These are phyloP conservation scores for Chelonus formosanus DNA, from an alignment of 2,888 invertebrate genomes.

Conservation along the genomic window DNA sequence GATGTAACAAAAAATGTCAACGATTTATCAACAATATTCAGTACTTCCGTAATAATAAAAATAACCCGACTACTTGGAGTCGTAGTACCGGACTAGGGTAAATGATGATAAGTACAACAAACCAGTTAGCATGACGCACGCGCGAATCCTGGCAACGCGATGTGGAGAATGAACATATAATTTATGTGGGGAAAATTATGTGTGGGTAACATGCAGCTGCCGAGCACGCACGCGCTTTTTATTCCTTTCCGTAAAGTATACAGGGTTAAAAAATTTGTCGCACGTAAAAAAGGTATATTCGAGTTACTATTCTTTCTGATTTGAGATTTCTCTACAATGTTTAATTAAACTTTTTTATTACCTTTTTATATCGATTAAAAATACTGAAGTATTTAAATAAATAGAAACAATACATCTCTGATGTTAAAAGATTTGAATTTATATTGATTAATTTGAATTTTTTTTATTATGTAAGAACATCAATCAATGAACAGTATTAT, in stretches of 20 bases:
- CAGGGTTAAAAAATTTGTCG: too few species aligned
- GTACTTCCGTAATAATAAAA: slow-evolving; percentile 2
- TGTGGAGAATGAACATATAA: not conserved
- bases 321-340: too few species aligned
- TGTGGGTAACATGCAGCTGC: slow-evolving; percentile 12
- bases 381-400: not conserved
- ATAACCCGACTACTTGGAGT: slow-evolving; percentile 19
- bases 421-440: too few species aligned
- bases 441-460: too few species aligned
- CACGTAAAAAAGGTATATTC: too few species aligned
- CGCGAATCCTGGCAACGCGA: slow-evolving; percentile 18
- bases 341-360: not conserved
- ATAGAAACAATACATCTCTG: too few species aligned
- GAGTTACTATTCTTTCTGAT: too few species aligned
- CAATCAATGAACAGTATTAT: too few species aligned
- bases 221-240: slow-evolving; percentile 10
- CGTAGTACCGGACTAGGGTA: too few species aligned
- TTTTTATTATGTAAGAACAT: too few species aligned
- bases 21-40: slow-evolving; percentile 10
- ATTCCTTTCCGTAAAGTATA: not conserved
- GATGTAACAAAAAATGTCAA: slow-evolving; percentile 14
- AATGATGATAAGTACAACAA: slow-evolving; percentile 12
- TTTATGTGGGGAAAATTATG: not conserved
- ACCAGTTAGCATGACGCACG: slow-evolving; percentile 21
- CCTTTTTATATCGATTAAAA: not conserved